Percentiles rank a stretch among this genome's conserved stretches.
Conservation (phyloP, 2,113 vertebrate species). For the Sphaerodactylus townsendi region DNA sequence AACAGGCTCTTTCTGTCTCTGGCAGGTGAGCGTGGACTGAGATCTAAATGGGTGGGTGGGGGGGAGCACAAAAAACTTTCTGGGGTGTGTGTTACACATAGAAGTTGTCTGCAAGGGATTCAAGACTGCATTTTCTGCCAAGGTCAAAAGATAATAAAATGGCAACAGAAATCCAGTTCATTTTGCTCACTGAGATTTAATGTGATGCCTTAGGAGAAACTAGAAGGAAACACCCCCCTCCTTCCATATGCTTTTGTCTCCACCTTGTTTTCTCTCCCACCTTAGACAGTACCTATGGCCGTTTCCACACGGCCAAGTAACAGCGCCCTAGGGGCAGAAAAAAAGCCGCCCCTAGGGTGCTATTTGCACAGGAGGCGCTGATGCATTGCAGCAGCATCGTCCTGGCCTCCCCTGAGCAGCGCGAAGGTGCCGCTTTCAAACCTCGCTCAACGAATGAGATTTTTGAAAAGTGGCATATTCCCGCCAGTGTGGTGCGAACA, state of each 20-base stretch:
- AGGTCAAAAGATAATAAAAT: constrained; percentile 10
- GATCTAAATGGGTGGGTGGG: not conserved
- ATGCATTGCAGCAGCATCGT: too few relatives aligned
- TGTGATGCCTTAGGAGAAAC: not conserved
- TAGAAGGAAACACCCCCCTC: too few relatives aligned
- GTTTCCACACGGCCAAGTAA: too few relatives aligned
- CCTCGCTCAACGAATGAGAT: too few relatives aligned
- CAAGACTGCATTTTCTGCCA: not conserved
- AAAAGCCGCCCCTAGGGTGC: too few relatives aligned
- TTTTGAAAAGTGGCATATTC: too few relatives aligned
- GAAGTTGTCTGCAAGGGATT: not conserved
- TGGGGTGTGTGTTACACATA: not conserved
- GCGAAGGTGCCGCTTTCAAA: too few relatives aligned
- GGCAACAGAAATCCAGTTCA: not conserved
- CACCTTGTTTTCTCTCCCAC: not conserved
- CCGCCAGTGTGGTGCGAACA: too few relatives aligned
- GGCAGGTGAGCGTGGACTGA: not conserved
- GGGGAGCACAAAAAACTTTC: not conserved
- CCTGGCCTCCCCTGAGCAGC: too few relatives aligned
- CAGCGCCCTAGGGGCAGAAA: too few relatives aligned
- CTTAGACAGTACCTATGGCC: too few relatives aligned
- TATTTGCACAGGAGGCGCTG: too few relatives aligned
- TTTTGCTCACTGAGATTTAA: not conserved
- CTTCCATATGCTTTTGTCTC: not conserved
- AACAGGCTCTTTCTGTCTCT: not conserved